These are phyloP conservation scores for Geophilus truncorum DNA, from an alignment of 2,888 invertebrate species.

Conservation along the genomic window DNA sequence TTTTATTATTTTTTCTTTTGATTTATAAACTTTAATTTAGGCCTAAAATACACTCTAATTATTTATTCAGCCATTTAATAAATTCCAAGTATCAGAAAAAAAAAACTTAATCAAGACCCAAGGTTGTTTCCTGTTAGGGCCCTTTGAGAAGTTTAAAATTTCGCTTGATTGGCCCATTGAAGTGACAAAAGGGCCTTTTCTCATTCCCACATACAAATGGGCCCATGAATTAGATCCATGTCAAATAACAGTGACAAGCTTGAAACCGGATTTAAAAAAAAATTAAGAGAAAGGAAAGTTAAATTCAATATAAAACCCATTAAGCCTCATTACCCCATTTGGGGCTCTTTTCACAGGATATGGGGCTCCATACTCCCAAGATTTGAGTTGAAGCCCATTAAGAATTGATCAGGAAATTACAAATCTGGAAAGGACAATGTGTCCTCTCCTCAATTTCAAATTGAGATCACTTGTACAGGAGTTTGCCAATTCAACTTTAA, in stretches of 20 bases:
- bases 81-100: background rate
- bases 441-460: constrained; percentile 19
- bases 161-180: constrained; percentile 3
- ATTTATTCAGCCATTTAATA: background rate
- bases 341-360: constrained; percentile 31
- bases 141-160: background rate
- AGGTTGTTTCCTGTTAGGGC: background rate
- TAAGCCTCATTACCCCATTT: constrained; percentile 30
- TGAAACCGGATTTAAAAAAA: constrained; percentile 29
- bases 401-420: constrained; percentile 33
- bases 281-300: constrained; percentile 18
- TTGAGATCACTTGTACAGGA: constrained; percentile 14
- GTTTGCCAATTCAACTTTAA: constrained; percentile 24
- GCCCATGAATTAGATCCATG: constrained; percentile 22
- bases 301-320: constrained; percentile 32
- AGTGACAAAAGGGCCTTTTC: constrained; percentile 24
- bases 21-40: constrained; percentile 11
- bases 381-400: constrained; percentile 33
- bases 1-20: constrained; percentile 22
- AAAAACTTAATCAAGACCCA: background rate
- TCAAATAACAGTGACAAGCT: constrained; percentile 24
- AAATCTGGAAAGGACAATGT: constrained; percentile 34
- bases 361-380: constrained; percentile 26
- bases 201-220: constrained; percentile 23
- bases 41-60: background rate